Percentiles rank a stretch among this genome's conserved stretches.
Evolutionary conservation across 2,113 vertebrate species (phyloP).

Genomic region (Macquaria ambigua): DNA sequence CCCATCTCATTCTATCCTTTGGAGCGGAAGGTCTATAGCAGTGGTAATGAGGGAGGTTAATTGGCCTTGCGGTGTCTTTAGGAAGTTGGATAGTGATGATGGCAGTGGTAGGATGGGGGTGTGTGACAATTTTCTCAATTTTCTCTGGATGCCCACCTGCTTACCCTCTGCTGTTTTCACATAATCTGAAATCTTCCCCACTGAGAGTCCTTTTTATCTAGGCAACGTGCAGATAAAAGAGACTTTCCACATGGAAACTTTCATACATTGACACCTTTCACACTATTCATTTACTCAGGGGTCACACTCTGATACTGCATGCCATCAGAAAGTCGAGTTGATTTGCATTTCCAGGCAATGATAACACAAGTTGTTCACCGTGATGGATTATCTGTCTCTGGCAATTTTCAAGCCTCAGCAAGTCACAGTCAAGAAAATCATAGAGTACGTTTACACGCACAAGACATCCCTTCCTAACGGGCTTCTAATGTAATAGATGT

Average conservation of each 20-base stretch:
- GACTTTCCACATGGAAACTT: constrained; percentile 18
- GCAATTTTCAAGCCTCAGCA: background rate
- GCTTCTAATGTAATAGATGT: background rate
- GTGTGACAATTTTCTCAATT: constrained; percentile 24
- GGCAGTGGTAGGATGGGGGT: background rate
- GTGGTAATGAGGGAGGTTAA: constrained; percentile 66
- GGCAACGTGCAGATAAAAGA: constrained; percentile 15
- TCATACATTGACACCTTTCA: constrained; percentile 11
- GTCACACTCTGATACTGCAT: constrained; percentile 23
- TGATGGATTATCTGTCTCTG: constrained; percentile 39
- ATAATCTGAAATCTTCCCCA: constrained; percentile 38
- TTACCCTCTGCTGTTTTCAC: constrained; percentile 25
- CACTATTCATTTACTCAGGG: constrained; percentile 41
- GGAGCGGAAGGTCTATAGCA: constrained; percentile 43
- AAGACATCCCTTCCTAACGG: background rate
- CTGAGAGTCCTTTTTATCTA: constrained; percentile 16
- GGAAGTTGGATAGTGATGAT: constrained; percentile 37
- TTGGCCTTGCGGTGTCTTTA: constrained; percentile 65
- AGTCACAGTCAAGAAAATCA: background rate
- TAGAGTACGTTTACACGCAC: no score
- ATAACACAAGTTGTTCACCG: background rate
- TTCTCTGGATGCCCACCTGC: constrained; percentile 28
- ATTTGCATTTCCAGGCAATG: constrained; percentile 38
- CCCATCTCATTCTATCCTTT: constrained; percentile 34
- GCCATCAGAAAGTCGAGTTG: constrained; percentile 14